A percentile compares a stretch with the other conserved stretches of the same genome.
Evolutionary conservation across 2,113 vertebrate genomes (phyloP).

Genomic region (Erpornis zantholeuca): DNA sequence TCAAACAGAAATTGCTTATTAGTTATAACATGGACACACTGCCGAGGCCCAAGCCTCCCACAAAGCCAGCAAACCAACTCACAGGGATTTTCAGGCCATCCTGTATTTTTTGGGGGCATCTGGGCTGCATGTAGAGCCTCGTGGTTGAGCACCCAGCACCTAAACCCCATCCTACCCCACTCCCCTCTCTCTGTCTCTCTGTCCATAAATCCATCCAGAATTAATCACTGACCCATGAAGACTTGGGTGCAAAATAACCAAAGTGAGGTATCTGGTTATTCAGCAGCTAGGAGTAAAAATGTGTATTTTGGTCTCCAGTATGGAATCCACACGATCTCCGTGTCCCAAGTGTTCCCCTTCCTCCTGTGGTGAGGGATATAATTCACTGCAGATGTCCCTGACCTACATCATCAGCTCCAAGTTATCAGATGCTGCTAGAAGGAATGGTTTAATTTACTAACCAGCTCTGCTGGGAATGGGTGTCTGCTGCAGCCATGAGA

Average conservation of each 20-base stretch:
- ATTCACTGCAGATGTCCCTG: conserved; percentile 38
- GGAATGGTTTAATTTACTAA: conserved; percentile 50
- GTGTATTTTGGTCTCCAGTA: background rate
- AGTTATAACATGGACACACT: conserved; percentile 43
- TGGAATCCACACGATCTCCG: background rate
- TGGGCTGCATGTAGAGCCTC: fast-evolving
- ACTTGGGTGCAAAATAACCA: background rate
- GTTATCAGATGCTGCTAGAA: conserved; percentile 34
- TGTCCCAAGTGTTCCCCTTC: background rate
- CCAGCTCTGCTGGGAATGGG: conserved; percentile 3
- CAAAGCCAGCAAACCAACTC: background rate
- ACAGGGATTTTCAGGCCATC: background rate
- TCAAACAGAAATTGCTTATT: conserved; percentile 60
- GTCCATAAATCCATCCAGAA: background rate
- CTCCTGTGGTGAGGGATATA: background rate
- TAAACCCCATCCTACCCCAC: background rate
- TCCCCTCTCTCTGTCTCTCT: background rate
- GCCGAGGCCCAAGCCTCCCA: conserved; percentile 8
- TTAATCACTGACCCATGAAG: background rate
- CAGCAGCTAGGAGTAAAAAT: background rate
- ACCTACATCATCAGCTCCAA: conserved; percentile 32
- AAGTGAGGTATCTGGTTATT: background rate
- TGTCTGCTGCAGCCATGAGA: background rate
- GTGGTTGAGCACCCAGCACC: background rate
- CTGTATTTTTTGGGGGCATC: background rate